Percentiles rank a stretch among this genome's conserved stretches.
These are phyloP conservation scores for Pomatorhinus ruficollis DNA, from an alignment of 2,113 vertebrate genomes.

Conservation along the genomic window DNA sequence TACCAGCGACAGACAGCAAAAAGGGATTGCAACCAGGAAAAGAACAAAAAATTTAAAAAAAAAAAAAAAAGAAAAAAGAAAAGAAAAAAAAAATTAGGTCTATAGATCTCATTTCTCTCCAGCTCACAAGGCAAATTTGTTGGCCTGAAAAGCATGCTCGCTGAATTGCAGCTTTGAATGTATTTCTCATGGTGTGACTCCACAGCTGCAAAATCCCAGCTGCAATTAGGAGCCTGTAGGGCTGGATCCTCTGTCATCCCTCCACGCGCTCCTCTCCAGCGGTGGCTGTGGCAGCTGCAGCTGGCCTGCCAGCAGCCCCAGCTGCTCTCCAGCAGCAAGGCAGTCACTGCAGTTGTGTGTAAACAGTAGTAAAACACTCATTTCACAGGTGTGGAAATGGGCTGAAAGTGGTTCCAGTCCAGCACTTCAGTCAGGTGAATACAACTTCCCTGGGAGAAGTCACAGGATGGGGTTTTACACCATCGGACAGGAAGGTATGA, in stretches of 20 bases:
- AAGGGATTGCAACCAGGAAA: background rate
- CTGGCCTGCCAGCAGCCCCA: slow-evolving; percentile 65
- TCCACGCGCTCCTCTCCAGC: slow-evolving; percentile 2
- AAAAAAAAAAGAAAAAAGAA: background rate
- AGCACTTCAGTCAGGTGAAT: background rate
- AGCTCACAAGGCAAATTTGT: slow-evolving; percentile 38
- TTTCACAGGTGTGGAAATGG: background rate
- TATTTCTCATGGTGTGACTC: slow-evolving; percentile 52
- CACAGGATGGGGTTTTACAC: background rate
- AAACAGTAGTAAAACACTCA: slow-evolving; percentile 56
- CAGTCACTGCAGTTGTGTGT: background rate
- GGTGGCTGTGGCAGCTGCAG: slow-evolving; percentile 58
- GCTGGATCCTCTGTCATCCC: slow-evolving; percentile 41
- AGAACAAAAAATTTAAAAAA: background rate
- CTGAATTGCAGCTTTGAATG: slow-evolving; percentile 42
- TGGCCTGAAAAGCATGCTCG: slow-evolving; percentile 12
- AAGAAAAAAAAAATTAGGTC: background rate
- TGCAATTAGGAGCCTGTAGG: slow-evolving; percentile 59
- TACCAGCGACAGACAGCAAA: background rate
- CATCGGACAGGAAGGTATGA: background rate
- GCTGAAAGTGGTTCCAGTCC: background rate
- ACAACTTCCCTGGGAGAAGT: background rate
- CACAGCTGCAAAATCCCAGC: slow-evolving; percentile 69
- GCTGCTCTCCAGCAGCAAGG: slow-evolving; percentile 64
- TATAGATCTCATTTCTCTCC: slow-evolving; percentile 26